phyloP scores from a whole-genome alignment of 2,113 vertebrate species.

The Odocoileus virginianus region DNA sequence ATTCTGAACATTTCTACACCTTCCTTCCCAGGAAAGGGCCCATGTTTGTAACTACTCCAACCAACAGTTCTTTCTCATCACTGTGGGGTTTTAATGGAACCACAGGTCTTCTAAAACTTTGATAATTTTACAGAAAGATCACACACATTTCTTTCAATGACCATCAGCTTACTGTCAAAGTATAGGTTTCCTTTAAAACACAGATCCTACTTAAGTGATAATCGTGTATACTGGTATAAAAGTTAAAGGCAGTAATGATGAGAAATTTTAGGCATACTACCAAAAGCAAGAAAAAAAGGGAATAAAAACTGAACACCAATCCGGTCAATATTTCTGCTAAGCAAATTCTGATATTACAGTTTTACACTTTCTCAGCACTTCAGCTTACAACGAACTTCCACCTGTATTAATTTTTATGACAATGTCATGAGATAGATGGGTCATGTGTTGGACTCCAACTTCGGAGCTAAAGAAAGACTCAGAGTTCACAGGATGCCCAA shows the following conservation, averaged over 20 bases:
- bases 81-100: neutral
- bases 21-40: neutral
- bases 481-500: neutral
- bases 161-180: neutral
- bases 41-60: neutral
- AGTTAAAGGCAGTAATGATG: neutral
- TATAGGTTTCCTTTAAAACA: neutral
- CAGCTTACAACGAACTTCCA: neutral
- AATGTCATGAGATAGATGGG: neutral
- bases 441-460: fast-evolving
- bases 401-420: neutral
- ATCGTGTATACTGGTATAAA: neutral
- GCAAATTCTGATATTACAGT: neutral
- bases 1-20: neutral
- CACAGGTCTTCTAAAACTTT: neutral
- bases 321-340: neutral
- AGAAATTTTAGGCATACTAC: neutral
- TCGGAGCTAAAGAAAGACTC: neutral
- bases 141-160: neutral
- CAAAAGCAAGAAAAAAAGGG: neutral
- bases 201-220: neutral
- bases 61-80: neutral
- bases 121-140: neutral
- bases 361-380: neutral
- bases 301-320: neutral